Evolutionary conservation across 2,888 invertebrate genomes (phyloP).

Genomic region (Eupeodes latifasciatus): DNA sequence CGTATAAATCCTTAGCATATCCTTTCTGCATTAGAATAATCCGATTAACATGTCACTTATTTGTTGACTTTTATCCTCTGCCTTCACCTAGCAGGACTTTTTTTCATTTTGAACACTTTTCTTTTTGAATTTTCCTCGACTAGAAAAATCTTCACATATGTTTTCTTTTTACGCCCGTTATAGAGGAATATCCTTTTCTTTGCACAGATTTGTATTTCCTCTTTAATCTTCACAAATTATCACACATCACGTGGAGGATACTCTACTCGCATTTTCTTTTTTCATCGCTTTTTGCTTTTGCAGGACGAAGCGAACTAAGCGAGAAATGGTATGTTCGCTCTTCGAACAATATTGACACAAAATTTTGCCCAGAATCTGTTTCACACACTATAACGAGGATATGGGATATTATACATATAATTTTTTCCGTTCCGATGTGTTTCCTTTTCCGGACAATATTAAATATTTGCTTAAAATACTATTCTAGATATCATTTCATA

Average conservation of each 20-base stretch:
- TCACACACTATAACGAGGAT: neutral
- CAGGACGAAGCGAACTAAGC: constrained; percentile 8
- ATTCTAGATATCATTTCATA: neutral
- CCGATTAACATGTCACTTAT: constrained; percentile 72
- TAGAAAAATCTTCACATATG: constrained; percentile 56
- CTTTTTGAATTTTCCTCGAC: neutral
- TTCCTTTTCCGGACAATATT: constrained; percentile 20
- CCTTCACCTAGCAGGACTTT: constrained; percentile 10
- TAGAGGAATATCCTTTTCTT: constrained; percentile 27
- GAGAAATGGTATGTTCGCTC: constrained; percentile 31
- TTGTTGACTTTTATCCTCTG: constrained; percentile 66
- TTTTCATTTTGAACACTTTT: neutral
- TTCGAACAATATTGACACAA: constrained; percentile 69
- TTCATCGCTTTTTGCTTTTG: constrained; percentile 14
- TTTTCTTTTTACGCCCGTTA: neutral
- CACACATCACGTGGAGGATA: constrained; percentile 64
- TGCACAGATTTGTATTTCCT: constrained; percentile 44
- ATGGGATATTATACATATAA: constrained; percentile 25
- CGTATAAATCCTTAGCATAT: constrained; percentile 62
- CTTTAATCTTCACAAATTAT: constrained; percentile 72
- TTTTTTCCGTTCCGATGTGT: constrained; percentile 11
- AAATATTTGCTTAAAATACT: constrained; percentile 43
- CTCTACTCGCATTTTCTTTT: neutral
- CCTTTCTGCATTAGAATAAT: constrained; percentile 72
- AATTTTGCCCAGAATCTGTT: constrained; percentile 46